Evolutionary conservation across 2,113 vertebrate species (phyloP).

Genomic region (Etheostoma spectabile): DNA sequence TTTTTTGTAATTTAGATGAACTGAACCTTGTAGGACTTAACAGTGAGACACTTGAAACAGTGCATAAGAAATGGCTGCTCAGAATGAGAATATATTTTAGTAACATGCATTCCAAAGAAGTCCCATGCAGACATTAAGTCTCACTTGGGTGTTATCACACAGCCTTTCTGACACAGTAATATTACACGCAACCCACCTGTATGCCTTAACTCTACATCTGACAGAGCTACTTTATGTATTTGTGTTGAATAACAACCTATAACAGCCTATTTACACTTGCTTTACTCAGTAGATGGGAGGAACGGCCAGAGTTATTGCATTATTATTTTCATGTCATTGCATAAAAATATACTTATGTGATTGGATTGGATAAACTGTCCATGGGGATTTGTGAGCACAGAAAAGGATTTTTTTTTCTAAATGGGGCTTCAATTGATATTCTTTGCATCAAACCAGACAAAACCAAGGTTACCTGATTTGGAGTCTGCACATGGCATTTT

Average conservation of each 20-base stretch:
- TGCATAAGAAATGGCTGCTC: conserved; percentile 24
- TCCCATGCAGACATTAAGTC: conserved; percentile 54
- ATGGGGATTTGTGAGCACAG: conserved; percentile 35
- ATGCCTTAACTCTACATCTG: conserved; percentile 25
- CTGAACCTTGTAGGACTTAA: background rate
- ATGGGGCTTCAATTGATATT: conserved; percentile 48
- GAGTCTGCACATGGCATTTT: conserved; percentile 30
- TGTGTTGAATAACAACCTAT: conserved; percentile 40
- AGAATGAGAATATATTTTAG: conserved; percentile 35
- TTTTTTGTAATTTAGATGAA: conserved; percentile 26
- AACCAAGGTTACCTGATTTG: conserved; percentile 49
- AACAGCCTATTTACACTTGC: conserved; percentile 53
- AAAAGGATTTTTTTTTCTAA: conserved; percentile 25
- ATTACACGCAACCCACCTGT: conserved; percentile 34
- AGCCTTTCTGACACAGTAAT: conserved; percentile 59
- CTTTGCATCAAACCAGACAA: conserved; percentile 44
- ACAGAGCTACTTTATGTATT: conserved; percentile 32
- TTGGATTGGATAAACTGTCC: conserved; percentile 67
- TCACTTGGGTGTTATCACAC: conserved; percentile 51
- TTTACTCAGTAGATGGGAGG: conserved; percentile 44
- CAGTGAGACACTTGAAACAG: conserved; percentile 4
- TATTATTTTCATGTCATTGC: conserved; percentile 47
- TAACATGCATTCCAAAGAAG: conserved; percentile 37
- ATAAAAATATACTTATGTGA: conserved; percentile 50
- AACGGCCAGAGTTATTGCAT: conserved; percentile 26